Base-by-base conservation (phyloP, 2,797 vertebrate species). In the Basileuterus tristriatus region DNA sequence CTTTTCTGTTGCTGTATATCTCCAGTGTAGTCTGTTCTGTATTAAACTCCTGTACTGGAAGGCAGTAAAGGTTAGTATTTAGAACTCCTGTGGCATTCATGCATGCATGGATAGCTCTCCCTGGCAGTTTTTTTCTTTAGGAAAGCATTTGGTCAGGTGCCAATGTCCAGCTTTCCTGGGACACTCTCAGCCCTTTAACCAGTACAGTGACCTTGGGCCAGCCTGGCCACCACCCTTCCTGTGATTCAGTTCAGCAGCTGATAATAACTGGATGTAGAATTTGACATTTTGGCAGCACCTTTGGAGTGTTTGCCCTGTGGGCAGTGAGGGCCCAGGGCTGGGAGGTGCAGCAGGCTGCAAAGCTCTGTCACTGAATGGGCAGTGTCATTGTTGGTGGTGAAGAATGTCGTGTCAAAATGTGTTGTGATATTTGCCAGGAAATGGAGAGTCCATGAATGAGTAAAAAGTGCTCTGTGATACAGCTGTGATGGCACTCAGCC, bases 181-280 rank as follows among this genome's bases (percentile, higher is more conserved):
- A 74, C 58, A 27, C 71, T 75, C 13, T 78, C 53, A 83, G 32
- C 62, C 55, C 53, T 81, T 58, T 88, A 62, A 49, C 24, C 0
- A 0, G n/a, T 16, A 8, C 2, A 0, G 34, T 91, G 94, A 93
- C 90, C 84, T 83, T 71, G 63, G 72, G 63, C 72, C 55, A 46
- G 79, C 62, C 56, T 50, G 59, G 89, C 70, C 87, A 30, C 87
- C 29, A 0, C 87, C 91, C 94, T 95, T 96, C 92, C 94, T 86
- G 76, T 88, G 30, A 85, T 86, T 92, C 81, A 70, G 11, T 67
- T 81, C 44, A 77, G 70, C 77, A 83, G 65, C 81, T 87, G 92
- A 67, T 94, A 78, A 78, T 63, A 89, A 86, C 49, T 52, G 59
- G 43, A 75, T 0, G 4, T 12, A 47, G 50, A 56, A 69, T 87